Percentiles rank a stretch among this genome's conserved stretches.
Evolutionary conservation across 1,140 invertebrate species (phyloP).

Genomic region (Heterodera schachtii): DNA sequence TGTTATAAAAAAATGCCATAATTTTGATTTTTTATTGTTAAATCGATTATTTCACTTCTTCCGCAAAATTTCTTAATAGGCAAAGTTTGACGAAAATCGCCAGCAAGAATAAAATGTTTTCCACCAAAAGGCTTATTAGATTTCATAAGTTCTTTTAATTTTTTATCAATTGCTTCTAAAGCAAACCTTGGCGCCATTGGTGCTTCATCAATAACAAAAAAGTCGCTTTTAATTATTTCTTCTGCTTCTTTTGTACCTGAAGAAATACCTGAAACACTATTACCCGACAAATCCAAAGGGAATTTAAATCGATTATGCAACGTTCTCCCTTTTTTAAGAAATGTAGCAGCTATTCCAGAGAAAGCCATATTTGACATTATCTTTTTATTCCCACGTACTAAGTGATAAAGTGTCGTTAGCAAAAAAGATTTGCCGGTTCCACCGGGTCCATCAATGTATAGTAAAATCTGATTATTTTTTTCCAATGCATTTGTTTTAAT

Average conservation of each 20-base stretch:
- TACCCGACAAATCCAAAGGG: background rate
- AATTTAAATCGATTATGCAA: conserved; percentile 21
- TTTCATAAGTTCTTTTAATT: conserved; percentile 1
- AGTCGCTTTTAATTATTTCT: conserved; percentile 13
- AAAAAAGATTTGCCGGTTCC: conserved; percentile 9
- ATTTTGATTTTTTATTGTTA: conserved; percentile 48
- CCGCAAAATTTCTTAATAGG: conserved; percentile 45
- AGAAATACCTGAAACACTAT: conserved; percentile 3
- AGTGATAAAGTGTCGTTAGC: conserved; percentile 36
- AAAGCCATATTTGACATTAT: conserved; percentile 42
- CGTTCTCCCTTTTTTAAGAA: conserved; percentile 16
- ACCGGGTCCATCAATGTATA: conserved; percentile 18
- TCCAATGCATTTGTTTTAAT: conserved; percentile 19
- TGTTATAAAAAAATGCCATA: conserved; percentile 52
- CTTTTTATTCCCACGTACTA: conserved; percentile 10
- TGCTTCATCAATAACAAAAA: conserved; percentile 27
- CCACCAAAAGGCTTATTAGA: conserved; percentile 50
- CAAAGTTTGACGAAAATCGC: conserved; percentile 60
- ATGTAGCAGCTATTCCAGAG: conserved; percentile 24
- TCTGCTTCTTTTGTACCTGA: conserved; percentile 7
- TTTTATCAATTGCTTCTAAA: background rate
- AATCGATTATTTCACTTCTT: conserved; percentile 43
- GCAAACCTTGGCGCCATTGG: conserved; percentile 6
- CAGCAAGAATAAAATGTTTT: conserved; percentile 49
- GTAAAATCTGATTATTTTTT: background rate